Evolutionary conservation across 1,140 invertebrate genomes (phyloP).

Genomic region (Cyclina sinensis): DNA sequence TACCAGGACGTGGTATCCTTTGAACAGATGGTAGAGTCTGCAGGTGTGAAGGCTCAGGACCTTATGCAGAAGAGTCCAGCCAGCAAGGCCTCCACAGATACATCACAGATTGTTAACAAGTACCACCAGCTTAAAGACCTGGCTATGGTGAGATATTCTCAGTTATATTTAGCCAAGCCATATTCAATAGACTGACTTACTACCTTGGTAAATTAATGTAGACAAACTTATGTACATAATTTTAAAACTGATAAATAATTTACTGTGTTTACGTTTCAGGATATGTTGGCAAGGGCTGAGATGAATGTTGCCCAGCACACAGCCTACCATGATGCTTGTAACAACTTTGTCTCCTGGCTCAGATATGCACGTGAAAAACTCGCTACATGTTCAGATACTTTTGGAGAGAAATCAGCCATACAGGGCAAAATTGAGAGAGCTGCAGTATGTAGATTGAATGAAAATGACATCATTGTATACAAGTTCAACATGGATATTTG

Average conservation of each 20-base stretch:
- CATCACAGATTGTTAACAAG: conserved; percentile 93
- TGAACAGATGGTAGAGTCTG: conserved; percentile 96
- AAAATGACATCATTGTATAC: too few species aligned
- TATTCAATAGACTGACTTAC: too few species aligned
- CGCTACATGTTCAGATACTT: conserved; percentile 97
- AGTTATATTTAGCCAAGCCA: too few species aligned
- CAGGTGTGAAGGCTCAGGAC: conserved; percentile 94
- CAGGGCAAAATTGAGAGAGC: conserved; percentile 92
- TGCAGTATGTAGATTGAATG: conserved; percentile 89
- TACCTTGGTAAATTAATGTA: too few species aligned
- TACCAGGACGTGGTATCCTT: conserved; percentile 95
- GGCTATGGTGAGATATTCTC: conserved; percentile 90
- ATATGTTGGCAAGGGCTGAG: conserved; percentile 87
- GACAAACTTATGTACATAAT: too few species aligned
- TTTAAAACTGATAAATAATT: too few species aligned
- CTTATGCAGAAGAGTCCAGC: conserved; percentile 95
- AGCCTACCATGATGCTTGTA: conserved; percentile 90
- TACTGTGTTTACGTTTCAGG: conserved; percentile 74
- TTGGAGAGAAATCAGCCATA: conserved; percentile 96
- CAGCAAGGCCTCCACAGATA: conserved; percentile 93
- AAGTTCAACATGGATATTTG: too few species aligned
- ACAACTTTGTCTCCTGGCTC: conserved; percentile 97
- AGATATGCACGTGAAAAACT: conserved; percentile 95
- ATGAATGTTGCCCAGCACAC: conserved; percentile 88
- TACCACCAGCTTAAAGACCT: conserved; percentile 92